Percentiles rank a stretch among this genome's conserved stretches.
phyloP scores from a whole-genome alignment of 1,140 invertebrate genomes.

The Lethrus apterus region DNA sequence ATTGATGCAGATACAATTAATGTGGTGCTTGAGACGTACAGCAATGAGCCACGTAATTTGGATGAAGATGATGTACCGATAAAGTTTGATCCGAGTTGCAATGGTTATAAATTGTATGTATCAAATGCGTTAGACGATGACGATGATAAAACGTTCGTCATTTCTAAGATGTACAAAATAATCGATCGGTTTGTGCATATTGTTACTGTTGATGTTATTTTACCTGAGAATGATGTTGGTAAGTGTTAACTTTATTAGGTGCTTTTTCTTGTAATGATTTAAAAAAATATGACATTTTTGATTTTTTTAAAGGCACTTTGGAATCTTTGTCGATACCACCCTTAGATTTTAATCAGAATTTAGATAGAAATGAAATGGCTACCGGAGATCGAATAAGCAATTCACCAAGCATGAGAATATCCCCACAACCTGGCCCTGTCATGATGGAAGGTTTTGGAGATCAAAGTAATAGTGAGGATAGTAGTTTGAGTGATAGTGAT shows the following conservation, averaged over 20 bases:
- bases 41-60: constrained; percentile 45
- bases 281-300: constrained; percentile 7
- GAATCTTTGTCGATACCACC: constrained; percentile 49
- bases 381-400: constrained; percentile 24
- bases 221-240: constrained; percentile 54
- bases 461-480: constrained; percentile 71
- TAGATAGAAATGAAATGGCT: constrained; percentile 27
- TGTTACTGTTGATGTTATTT: constrained; percentile 51
- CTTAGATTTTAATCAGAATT: constrained; percentile 38
- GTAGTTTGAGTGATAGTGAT: constrained; percentile 70
- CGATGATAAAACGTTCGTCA: constrained; percentile 33
- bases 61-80: constrained; percentile 38
- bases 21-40: constrained; percentile 45
- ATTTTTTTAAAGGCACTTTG: constrained; percentile 41
- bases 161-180: constrained; percentile 42
- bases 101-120: constrained; percentile 47
- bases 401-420: constrained; percentile 28
- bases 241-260: constrained; percentile 22
- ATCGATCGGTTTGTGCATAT: constrained; percentile 51
- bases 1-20: constrained; percentile 45
- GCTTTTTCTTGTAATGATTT: constrained; percentile 13
- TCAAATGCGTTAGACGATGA: constrained; percentile 31
- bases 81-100: constrained; percentile 28
- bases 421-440: constrained; percentile 30
- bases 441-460: constrained; percentile 40